Base-by-base conservation (phyloP, 2,113 vertebrate genomes). In the Bungarus multicinctus region DNA sequence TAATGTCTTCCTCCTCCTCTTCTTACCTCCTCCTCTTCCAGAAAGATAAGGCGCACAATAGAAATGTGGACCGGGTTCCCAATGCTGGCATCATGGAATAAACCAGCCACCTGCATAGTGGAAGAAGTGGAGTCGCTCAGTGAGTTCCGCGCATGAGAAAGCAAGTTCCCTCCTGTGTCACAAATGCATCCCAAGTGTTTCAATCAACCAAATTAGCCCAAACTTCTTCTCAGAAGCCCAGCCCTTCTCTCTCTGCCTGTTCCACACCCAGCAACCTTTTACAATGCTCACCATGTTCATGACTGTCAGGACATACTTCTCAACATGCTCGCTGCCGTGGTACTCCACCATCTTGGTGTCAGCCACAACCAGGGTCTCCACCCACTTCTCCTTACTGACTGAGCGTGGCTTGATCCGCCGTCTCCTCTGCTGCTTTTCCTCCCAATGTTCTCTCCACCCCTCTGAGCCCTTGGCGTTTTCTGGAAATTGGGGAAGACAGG, bases 281-380 rank as follows among this genome's bases (percentile, higher is more conserved):
- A 1, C 12, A 2, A 90, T 91, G 94, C 98, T 99, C 95, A 99
- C 99, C 97, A 99, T 99, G 97, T 99, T 99, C 99, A 99, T 99
- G 95, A 99, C 97, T 0, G 99, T 98, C 93, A 99, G 98, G 92
- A 99, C 98, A 0, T 99, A 99, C 96, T 96, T 98, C 96, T 99
- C 99, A 4, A 99, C 97, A 0, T 97, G 95, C 2, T 97, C 97
- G 2, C 96, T 98, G 30, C 99, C 98, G 0, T 99, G 99, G 93
- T 99, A 98, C 91, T 99, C 98, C 90, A 99, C 97, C 99, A 99
- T 99, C 95, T 99, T 99, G 58, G 98, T 85, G 89, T 99, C 99
- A 0, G 99, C 99, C 92, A 99, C 99, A 96, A 99, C 99, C 97
- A 99, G 97, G 0, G 98, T 99, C 94, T 99, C 99, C 96, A 99